phyloP scores from a whole-genome alignment of 2,113 vertebrate species.

The Bothrops jararaca region DNA sequence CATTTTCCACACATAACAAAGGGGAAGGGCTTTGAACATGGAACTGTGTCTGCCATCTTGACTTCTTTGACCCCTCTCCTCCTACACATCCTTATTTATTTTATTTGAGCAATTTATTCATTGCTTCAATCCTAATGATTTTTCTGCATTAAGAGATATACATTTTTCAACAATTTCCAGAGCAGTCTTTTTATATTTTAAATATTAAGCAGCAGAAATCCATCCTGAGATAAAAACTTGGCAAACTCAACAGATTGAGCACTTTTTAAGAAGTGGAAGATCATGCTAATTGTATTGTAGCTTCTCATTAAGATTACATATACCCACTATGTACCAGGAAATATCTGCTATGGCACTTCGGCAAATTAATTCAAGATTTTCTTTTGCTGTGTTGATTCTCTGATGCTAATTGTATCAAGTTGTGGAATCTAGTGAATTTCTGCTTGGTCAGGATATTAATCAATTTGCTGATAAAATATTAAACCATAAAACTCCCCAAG shows the following conservation, averaged over 20 bases:
- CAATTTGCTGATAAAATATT: background rate
- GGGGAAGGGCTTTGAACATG: too few relatives aligned
- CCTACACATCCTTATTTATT: too few relatives aligned
- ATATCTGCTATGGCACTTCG: slow-evolving; percentile 1
- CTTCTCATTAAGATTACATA: slow-evolving; percentile 28
- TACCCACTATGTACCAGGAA: slow-evolving; percentile 24
- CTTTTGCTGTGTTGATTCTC: background rate
- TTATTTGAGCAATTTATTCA: too few relatives aligned
- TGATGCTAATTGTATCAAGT: background rate
- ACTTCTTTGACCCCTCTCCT: too few relatives aligned
- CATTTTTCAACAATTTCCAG: background rate
- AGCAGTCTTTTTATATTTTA: slow-evolving; percentile 30
- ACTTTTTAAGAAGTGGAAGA: slow-evolving; percentile 27
- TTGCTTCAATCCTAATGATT: too few relatives aligned
- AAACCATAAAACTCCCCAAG: background rate
- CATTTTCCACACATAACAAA: too few relatives aligned
- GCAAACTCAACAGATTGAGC: slow-evolving; percentile 29
- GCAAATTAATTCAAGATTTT: background rate
- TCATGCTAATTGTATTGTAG: slow-evolving; percentile 33
- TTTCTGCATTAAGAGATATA: too few relatives aligned
- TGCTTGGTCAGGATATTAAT: background rate
- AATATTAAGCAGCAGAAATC: slow-evolving; percentile 22
- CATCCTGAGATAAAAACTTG: slow-evolving; percentile 37
- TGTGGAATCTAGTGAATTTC: slow-evolving; percentile 1
- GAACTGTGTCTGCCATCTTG: too few relatives aligned